These are phyloP conservation scores for Hapalemur alaotrensis DNA, from an alignment of 2,797 vertebrate species.

Conservation along the genomic window DNA sequence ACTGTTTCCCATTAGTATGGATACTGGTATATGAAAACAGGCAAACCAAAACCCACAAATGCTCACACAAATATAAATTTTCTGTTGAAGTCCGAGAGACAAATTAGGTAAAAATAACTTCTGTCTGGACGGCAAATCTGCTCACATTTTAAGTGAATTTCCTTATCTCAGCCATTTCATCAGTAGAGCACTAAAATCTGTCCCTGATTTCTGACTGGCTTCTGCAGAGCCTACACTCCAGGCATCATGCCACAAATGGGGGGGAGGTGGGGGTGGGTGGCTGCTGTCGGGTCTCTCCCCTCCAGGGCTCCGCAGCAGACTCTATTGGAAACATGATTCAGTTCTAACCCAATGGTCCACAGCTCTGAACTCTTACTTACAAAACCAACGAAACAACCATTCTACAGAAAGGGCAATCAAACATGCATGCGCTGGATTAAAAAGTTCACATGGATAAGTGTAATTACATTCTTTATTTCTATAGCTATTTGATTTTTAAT, in stretches of 20 bases:
- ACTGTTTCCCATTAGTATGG: background rate
- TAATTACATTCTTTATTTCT: background rate
- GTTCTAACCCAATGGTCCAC: background rate
- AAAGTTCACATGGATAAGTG: background rate
- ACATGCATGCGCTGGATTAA: background rate
- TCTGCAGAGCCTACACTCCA: background rate
- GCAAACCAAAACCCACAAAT: background rate
- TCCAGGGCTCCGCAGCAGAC: background rate
- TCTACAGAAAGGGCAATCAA: background rate
- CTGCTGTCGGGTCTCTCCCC: background rate
- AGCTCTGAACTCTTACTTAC: background rate
- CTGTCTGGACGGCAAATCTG: background rate
- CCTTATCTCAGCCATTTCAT: background rate
- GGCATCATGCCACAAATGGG: fast-evolving
- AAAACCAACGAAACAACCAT: background rate
- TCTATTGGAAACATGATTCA: background rate
- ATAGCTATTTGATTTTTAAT: background rate
- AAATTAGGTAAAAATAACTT: background rate
- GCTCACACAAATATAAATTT: background rate
- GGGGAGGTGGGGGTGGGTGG: too few relatives aligned
- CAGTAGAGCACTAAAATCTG: background rate
- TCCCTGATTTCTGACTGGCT: background rate
- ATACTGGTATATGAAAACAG: background rate
- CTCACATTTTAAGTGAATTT: background rate
- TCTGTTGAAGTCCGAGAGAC: background rate